A percentile compares a stretch with the other conserved stretches of the same genome.
Conservation (phyloP, 2,113 vertebrate genomes). For the Micronisus gabar region DNA sequence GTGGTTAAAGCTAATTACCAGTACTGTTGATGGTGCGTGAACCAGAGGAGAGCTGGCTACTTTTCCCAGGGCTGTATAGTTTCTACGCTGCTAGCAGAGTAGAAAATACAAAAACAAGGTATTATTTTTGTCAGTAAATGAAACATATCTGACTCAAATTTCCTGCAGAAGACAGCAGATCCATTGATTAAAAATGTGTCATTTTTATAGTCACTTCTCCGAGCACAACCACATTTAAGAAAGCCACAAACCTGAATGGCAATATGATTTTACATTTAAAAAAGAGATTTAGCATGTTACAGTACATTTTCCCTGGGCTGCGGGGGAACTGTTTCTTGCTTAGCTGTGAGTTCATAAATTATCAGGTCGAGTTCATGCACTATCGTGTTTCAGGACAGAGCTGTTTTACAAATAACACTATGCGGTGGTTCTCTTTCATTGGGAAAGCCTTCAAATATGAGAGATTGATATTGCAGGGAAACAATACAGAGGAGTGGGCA, state of each 20-base stretch:
- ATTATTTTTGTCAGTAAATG: constrained; percentile 60
- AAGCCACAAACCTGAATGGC: constrained; percentile 30
- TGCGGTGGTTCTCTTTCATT: not conserved
- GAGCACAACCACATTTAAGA: constrained; percentile 31
- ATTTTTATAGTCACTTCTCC: not conserved
- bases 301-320: not conserved
- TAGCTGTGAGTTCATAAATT: constrained; percentile 55
- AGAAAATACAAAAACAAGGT: constrained; percentile 41
- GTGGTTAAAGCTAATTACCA: constrained; percentile 46
- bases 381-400: constrained; percentile 31
- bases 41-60: not conserved
- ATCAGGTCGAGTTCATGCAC: not conserved
- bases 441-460: not conserved
- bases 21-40: constrained; percentile 14
- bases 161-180: constrained; percentile 49
- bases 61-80: constrained; percentile 2
- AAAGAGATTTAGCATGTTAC: constrained; percentile 47
- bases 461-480: not conserved
- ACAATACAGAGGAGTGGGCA: not conserved
- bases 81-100: not conserved
- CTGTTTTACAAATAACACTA: constrained; percentile 43
- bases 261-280: constrained; percentile 30
- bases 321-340: constrained; percentile 29
- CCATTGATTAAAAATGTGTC: constrained; percentile 41
- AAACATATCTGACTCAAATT: constrained; percentile 60